phyloP scores from a whole-genome alignment of 2,113 vertebrate genomes.

The Pteropus alecto region DNA sequence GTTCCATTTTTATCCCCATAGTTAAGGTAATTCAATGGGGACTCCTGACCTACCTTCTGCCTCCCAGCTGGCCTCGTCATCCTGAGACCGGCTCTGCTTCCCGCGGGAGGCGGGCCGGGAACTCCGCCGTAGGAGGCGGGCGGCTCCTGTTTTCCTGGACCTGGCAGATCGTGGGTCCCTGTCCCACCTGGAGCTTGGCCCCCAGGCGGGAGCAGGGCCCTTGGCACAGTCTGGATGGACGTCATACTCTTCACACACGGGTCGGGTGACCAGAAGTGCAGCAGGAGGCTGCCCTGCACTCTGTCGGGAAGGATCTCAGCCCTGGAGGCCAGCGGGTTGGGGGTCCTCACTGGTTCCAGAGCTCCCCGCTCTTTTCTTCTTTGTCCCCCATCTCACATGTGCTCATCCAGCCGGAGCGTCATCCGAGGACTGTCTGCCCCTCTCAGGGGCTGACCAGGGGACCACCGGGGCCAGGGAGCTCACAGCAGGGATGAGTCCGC shows the following conservation, averaged over 20 bases:
- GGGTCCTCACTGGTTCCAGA: not conserved
- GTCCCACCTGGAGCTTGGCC: not conserved
- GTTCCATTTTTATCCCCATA: not conserved
- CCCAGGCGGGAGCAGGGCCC: not conserved
- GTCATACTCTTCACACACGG: not conserved
- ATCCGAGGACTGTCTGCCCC: too few species aligned
- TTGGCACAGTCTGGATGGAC: not conserved
- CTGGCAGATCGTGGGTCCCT: not conserved
- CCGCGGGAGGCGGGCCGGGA: not conserved
- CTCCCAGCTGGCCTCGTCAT: not conserved
- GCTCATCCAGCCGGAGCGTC: not conserved
- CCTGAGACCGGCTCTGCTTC: not conserved
- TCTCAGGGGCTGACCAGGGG: not conserved
- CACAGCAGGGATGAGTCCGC: not conserved
- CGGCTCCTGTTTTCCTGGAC: not conserved
- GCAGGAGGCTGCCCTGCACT: not conserved
- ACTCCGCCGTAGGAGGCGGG: not conserved
- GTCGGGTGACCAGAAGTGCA: not conserved
- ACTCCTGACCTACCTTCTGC: not conserved
- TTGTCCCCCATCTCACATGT: accelerated
- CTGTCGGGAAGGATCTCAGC: not conserved
- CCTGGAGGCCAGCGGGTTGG: not conserved
- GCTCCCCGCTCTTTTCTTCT: not conserved
- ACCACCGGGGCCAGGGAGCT: not conserved
- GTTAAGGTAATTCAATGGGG: not conserved